Base-by-base conservation (phyloP, 2,113 vertebrate genomes). In the Siphamia tubifer region DNA sequence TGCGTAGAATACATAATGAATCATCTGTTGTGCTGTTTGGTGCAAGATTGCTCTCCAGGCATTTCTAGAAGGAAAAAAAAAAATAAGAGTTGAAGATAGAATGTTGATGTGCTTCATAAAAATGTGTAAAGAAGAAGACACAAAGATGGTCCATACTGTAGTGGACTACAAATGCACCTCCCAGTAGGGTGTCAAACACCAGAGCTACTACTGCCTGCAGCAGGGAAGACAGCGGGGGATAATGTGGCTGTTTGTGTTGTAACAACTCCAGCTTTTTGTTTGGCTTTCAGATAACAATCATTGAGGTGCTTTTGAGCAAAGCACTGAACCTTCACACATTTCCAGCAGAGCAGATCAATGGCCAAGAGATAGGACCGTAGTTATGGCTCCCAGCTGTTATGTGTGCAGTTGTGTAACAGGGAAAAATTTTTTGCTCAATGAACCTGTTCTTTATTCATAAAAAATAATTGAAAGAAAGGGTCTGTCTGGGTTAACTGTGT, bases 151-250 rank as follows among this genome's bases (percentile, higher is more conserved):
- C 21, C 36, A 28, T 36, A 27, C 34, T 42, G 2, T 39, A 65
- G 64, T 54, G 68, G 24, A 48, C 24, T 48, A 8, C 23, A 38
- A 9, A 2, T 44, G 43, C 52, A 39, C 68, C 38, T 77, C 62
- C 63, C 63, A 49, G 32, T 49, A 58, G 67, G 58, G 25, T 25
- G 44, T 39, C 30, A 6, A 28, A 25, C 44, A 44, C 32, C 35
- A 48, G 70, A 74, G 72, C 55, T 68, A 60, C 44, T 44, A 9
- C 16, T 42, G 57, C 32, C 28, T 19, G 48, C 66, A 75, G 69
- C 70, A 57, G 69, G 61, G 15, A 63, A 51, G 7, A 27, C 38
- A 53, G 44, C 55, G 16, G 23, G 51, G 20, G 28, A 36, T 42
- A 38, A 35, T 35, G 54, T 15, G 17, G 17, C 47, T 20, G 2